Conservation (phyloP, 2,797 vertebrate species). For the Sebastes hubbsi region DNA sequence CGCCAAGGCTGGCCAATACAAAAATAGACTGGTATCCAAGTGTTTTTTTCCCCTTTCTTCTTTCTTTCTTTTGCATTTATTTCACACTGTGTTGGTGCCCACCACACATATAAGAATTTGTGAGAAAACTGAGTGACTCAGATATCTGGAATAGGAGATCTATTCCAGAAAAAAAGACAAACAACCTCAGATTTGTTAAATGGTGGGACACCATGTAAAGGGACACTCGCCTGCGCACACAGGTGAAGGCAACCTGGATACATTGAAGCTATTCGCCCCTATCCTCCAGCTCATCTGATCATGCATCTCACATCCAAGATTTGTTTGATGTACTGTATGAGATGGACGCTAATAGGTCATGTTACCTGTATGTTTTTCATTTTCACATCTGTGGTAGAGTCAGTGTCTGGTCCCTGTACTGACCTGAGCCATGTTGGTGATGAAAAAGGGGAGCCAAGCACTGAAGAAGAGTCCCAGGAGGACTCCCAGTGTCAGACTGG, state of each 20-base stretch:
- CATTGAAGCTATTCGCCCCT: background rate
- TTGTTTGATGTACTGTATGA: background rate
- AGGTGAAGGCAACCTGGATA: background rate
- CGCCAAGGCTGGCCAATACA: slow-evolving; percentile 46
- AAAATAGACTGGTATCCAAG: slow-evolving; percentile 74
- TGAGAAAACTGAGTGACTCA: slow-evolving; percentile 24
- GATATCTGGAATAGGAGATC: background rate
- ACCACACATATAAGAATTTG: slow-evolving; percentile 10
- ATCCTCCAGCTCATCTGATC: background rate
- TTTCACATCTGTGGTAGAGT: background rate
- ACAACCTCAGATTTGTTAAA: background rate
- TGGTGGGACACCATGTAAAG: background rate
- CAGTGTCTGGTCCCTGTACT: slow-evolving; percentile 44
- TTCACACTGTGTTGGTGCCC: slow-evolving; percentile 35
- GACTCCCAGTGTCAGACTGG: slow-evolving; percentile 94
- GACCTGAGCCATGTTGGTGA: slow-evolving; percentile 94
- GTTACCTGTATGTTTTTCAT: background rate
- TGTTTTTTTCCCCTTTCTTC: slow-evolving; percentile 7
- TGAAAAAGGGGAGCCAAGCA: slow-evolving; percentile 96
- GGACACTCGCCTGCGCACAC: background rate
- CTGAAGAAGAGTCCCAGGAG: slow-evolving; percentile 96
- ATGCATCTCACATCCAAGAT: background rate
- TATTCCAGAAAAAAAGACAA: background rate
- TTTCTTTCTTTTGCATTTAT: slow-evolving; percentile 30
- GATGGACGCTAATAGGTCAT: background rate